Base-by-base conservation (phyloP, 2,797 vertebrate genomes). In the Pangasius macronema region DNA sequence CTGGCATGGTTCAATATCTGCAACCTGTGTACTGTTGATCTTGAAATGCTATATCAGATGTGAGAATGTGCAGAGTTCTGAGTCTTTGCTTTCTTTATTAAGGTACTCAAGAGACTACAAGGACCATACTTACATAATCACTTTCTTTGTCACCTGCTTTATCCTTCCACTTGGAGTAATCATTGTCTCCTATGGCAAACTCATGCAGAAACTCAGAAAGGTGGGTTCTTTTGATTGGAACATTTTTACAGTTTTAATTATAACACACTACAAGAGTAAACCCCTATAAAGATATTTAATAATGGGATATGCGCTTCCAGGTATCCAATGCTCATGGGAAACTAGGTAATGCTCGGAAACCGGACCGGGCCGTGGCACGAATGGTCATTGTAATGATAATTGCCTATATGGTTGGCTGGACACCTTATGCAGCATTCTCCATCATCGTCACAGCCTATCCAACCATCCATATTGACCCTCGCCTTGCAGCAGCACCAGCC, bases 331-430 rank as follows among this genome's bases (percentile, higher is more conserved):
- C 91, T 1, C 96, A 96, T 14, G 95, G 95, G 67, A 94, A 96
- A 76, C 89, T 97, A 89, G 95, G 96, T 87, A 94, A 89, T 3
- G 93, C 95, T 88, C 96, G 94, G 90, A 97, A 97, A 88, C 97
- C 97, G 0, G 97, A 97, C 91, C 95, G 95, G 65, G 96, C 97
- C 92, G 97, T 98, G 93, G 96, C 97, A 5, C 95, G 95, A 22
- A 98, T 98, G 97, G 96, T 98, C 39, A 92, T 98, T 73, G 96
- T 97, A 67, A 98, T 98, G 97, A 97, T 98, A 20, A 67, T 97
- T 86, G 97, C 97, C 0, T 98, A 97, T 93, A 96, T 98, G 86
- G 95, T 97, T 86, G 96, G 96, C 93, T 98, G 97, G 97, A 95
- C 95, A 3, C 97, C 97, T 0, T 98, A 98, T 0, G 97, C 97